These are phyloP conservation scores for Syngnathus typhle DNA, from an alignment of 2,113 vertebrate species.

Conservation along the genomic window DNA sequence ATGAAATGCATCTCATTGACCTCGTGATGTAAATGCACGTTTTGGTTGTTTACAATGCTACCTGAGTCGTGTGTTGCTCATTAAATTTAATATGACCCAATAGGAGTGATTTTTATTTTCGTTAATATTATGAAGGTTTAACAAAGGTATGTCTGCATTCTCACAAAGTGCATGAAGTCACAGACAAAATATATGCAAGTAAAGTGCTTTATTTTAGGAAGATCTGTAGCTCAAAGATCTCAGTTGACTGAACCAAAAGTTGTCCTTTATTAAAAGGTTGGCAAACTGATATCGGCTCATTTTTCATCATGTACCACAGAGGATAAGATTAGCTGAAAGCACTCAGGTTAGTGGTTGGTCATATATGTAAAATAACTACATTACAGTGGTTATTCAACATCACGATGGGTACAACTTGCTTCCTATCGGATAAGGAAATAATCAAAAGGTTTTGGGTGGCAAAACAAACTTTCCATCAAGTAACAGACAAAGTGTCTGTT, in stretches of 20 bases:
- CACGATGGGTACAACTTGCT: conserved; percentile 9
- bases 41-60: not conserved
- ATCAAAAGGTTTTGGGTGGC: conserved; percentile 34
- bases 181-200: conserved; percentile 51
- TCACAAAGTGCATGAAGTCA: conserved; percentile 1
- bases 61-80: not conserved
- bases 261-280: not conserved
- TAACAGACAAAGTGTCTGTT: conserved; percentile 24
- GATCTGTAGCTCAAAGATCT: conserved; percentile 1
- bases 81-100: not conserved
- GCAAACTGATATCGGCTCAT: not conserved
- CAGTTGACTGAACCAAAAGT: not conserved
- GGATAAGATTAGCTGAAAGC: conserved; percentile 20
- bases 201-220: conserved; percentile 78
- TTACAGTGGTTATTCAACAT: conserved; percentile 47
- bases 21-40: not conserved
- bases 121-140: too few relatives aligned
- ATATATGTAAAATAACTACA: conserved; percentile 46
- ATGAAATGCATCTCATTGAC: not conserved
- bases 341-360: conserved; percentile 17
- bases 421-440: conserved; percentile 6
- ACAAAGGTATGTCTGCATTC: not conserved
- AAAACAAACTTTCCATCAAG: conserved; percentile 12
- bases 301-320: not conserved
- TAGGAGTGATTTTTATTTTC: too few relatives aligned